These are phyloP conservation scores for Henricia sp. DNA, from an alignment of 53 echinoderm and acorn worm genomes.

Conservation along the genomic window DNA sequence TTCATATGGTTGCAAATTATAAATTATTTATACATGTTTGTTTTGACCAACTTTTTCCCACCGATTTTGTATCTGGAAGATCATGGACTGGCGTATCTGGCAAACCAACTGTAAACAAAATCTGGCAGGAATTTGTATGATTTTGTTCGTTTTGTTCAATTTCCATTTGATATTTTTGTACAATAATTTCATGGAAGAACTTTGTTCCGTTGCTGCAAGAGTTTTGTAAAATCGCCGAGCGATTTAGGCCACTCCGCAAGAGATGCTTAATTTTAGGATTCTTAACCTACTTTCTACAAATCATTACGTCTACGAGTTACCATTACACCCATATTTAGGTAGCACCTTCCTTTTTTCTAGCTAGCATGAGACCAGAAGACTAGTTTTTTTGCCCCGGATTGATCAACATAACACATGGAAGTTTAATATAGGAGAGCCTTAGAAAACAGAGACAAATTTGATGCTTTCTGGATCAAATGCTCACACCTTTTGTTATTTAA, in stretches of 20 bases:
- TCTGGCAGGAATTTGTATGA: slow-evolving; percentile 29
- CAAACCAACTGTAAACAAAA: slow-evolving; percentile 22
- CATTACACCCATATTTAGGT: neutral
- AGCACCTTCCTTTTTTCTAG: slow-evolving; percentile 53
- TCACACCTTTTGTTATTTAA: no score
- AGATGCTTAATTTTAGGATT: slow-evolving; percentile 1
- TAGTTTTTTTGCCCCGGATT: neutral
- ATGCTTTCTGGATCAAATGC: no score
- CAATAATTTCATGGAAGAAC: slow-evolving; percentile 51
- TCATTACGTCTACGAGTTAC: slow-evolving; percentile 35
- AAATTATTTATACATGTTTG: no score
- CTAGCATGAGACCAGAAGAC: neutral
- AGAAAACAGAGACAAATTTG: neutral
- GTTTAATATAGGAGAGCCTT: neutral
- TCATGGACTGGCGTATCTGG: slow-evolving; percentile 8
- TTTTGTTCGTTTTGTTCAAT: neutral
- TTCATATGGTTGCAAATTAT: no score
- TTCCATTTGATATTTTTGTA: slow-evolving; percentile 29
- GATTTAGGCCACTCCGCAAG: slow-evolving; percentile 43
- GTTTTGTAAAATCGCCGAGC: slow-evolving; percentile 12
- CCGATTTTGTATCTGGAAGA: no score
- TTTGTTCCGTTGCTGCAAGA: slow-evolving; percentile 61
- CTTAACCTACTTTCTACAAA: slow-evolving; percentile 18
- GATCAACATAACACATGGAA: neutral
- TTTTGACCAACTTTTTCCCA: no score